A percentile compares a stretch with the other conserved stretches of the same genome.
These are phyloP conservation scores for Solenopsis invicta DNA, from an alignment of 1,140 invertebrate species.

Conservation along the genomic window DNA sequence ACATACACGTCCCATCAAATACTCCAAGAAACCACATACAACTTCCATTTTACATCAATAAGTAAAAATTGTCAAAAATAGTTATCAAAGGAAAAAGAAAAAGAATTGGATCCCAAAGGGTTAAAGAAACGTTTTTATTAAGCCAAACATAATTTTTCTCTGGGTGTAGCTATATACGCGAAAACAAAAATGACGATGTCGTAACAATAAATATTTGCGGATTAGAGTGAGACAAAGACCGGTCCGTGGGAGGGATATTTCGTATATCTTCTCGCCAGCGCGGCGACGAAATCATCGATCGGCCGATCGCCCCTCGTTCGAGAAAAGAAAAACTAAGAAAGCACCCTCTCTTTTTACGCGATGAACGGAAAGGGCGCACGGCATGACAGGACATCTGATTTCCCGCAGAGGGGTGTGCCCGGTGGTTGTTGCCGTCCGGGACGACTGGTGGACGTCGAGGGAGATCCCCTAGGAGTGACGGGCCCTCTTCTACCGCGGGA, in stretches of 20 bases:
- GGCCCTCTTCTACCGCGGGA: conserved; percentile 84
- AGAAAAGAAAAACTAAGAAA: conserved; percentile 2
- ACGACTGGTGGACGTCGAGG: conserved; percentile 88
- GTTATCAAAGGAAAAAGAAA: no score
- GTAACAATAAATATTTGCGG: not conserved
- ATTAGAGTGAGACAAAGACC: not conserved
- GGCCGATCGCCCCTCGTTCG: conserved; percentile 41
- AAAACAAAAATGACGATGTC: not conserved
- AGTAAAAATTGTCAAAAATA: no score
- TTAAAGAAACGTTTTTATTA: no score
- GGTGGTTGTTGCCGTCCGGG: conserved; percentile 83
- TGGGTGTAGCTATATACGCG: no score
- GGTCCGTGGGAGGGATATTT: not conserved
- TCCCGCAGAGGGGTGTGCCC: conserved; percentile 83
- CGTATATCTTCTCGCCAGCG: not conserved
- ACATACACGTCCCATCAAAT: no score
- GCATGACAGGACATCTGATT: conserved; percentile 82
- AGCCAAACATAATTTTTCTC: no score
- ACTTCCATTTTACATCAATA: no score
- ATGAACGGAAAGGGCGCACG: conserved; percentile 45
- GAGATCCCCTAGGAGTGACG: conserved; percentile 87
- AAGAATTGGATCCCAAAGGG: no score
- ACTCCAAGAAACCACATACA: no score
- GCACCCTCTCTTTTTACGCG: conserved; percentile 46
- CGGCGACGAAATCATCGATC: conserved; percentile 57